Evolutionary conservation across 2,113 vertebrate genomes (phyloP).

Genomic region (Oceanites oceanicus): DNA sequence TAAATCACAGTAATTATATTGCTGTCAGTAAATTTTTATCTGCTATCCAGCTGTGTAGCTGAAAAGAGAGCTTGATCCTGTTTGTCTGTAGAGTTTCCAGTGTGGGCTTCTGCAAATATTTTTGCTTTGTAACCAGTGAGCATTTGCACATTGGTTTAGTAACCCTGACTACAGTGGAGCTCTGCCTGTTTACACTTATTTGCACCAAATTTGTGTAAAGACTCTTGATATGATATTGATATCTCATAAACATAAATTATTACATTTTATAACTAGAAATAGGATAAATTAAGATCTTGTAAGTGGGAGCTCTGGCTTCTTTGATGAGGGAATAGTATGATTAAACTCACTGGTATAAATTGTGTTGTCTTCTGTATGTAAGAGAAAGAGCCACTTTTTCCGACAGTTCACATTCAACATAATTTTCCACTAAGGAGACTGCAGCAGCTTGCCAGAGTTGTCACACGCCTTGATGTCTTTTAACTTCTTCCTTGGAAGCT

Average conservation of each 20-base stretch:
- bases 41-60: neutral
- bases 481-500: constrained; percentile 68
- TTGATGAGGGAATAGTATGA: neutral
- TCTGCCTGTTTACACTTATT: neutral
- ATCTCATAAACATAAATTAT: neutral
- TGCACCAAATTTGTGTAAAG: neutral
- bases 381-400: constrained; percentile 30
- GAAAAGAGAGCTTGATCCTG: neutral
- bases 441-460: constrained; percentile 60
- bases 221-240: neutral
- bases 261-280: neutral
- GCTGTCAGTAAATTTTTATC: neutral
- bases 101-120: neutral
- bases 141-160: neutral
- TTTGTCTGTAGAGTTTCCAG: neutral
- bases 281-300: neutral
- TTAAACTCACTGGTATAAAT: neutral
- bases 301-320: neutral
- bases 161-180: neutral
- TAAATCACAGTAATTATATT: neutral
- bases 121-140: neutral
- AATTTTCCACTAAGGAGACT: constrained; percentile 54
- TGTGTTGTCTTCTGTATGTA: constrained; percentile 7
- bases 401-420: constrained; percentile 16
- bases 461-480: constrained; percentile 66